Conservation (phyloP, 2,113 vertebrate genomes). For the Petroica traversi region DNA sequence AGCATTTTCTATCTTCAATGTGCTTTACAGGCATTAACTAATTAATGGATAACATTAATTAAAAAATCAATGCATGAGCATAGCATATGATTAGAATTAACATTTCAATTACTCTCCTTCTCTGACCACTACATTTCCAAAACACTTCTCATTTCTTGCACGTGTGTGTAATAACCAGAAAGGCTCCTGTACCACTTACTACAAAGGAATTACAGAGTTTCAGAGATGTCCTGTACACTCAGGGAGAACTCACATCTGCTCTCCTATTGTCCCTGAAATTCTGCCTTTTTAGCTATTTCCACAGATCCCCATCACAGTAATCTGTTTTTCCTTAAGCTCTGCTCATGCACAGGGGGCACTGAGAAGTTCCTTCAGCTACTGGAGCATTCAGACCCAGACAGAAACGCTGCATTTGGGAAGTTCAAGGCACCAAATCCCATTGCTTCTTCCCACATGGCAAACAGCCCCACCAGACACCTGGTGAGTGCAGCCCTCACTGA, state of each 20-base stretch:
- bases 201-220: background rate
- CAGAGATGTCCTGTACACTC: background rate
- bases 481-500: background rate
- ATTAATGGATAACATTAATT: conserved; percentile 36
- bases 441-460: background rate
- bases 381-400: background rate
- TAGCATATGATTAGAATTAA: conserved; percentile 50
- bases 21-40: conserved; percentile 20
- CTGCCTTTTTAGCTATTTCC: background rate
- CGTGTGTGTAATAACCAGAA: background rate
- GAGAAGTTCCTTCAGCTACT: background rate
- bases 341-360: background rate
- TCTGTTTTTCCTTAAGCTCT: background rate
- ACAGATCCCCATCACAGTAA: background rate
- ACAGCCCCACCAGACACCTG: background rate
- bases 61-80: conserved; percentile 46
- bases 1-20: conserved; percentile 17
- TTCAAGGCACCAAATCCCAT: background rate
- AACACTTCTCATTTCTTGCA: background rate
- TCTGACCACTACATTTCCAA: conserved; percentile 26
- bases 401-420: background rate
- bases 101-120: conserved; percentile 46
- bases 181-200: background rate
- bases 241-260: background rate
- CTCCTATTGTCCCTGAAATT: background rate